Conservation (phyloP, 2,113 vertebrate species). For the Isichthys henryi region DNA sequence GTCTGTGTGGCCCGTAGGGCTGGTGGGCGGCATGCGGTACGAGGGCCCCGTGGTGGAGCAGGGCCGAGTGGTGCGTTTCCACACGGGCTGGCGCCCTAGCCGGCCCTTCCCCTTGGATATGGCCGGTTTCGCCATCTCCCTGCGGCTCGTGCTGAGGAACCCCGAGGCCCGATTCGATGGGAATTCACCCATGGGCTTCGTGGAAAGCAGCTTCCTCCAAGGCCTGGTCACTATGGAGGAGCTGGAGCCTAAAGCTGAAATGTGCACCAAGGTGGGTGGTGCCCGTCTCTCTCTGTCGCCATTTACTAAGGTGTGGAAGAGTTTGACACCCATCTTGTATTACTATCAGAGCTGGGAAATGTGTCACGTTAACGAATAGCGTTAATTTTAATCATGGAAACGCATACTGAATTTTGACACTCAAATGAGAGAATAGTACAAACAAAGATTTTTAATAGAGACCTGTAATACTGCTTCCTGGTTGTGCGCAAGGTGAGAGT, state of each 20-base stretch:
- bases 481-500: not conserved
- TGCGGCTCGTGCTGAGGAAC: slow-evolving; percentile 67
- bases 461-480: not conserved
- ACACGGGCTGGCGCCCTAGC: slow-evolving; percentile 80
- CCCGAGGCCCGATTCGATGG: slow-evolving; percentile 69
- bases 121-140: slow-evolving; percentile 79
- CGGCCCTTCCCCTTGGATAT: slow-evolving; percentile 85
- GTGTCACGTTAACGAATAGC: not conserved
- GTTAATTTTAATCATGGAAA: not conserved
- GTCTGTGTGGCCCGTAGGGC: slow-evolving; percentile 83
- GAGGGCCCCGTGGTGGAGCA: slow-evolving; percentile 76
- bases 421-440: not conserved
- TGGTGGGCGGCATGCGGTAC: slow-evolving; percentile 81
- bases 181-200: slow-evolving; percentile 73
- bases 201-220: slow-evolving; percentile 81
- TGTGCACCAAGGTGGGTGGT: slow-evolving; percentile 76
- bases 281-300: not conserved
- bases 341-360: not conserved
- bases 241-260: slow-evolving; percentile 79
- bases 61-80: slow-evolving; percentile 78
- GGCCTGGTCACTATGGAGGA: slow-evolving; percentile 73
- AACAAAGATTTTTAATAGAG: not conserved
- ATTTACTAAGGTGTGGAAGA: not conserved
- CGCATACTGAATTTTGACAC: not conserved
- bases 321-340: not conserved